Evolutionary conservation across 2,113 vertebrate species (phyloP).

Genomic region (Urocynchramus pylzowi): DNA sequence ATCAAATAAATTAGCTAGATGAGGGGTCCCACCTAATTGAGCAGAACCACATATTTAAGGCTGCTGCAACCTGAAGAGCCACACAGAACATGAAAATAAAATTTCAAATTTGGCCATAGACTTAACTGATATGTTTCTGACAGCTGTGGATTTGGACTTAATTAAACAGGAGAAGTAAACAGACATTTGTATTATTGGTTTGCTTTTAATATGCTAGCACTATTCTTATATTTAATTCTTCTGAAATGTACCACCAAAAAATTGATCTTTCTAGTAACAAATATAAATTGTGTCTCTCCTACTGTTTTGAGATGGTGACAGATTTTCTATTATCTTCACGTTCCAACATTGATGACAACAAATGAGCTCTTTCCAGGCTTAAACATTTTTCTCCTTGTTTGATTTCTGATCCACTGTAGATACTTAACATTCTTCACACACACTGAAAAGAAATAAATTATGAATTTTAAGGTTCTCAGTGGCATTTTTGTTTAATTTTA

Average conservation of each 20-base stretch:
- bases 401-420: neutral
- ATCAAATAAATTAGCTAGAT: neutral
- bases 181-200: neutral
- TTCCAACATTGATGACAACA: neutral
- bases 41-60: neutral
- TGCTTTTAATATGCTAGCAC: neutral
- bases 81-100: neutral
- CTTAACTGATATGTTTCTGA: neutral
- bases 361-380: neutral
- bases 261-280: neutral
- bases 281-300: neutral
- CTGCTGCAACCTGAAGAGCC: neutral
- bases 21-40: neutral
- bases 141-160: neutral
- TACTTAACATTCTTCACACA: neutral
- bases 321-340: neutral
- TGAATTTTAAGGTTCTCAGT: neutral
- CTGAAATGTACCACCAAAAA: neutral
- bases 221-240: neutral
- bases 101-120: neutral
- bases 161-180: neutral
- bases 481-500: conserved; percentile 2
- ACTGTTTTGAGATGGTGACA: neutral
- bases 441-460: neutral
- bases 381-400: neutral